phyloP scores from a whole-genome alignment of 2,888 invertebrate genomes.

The Lacanobia oleracea region DNA sequence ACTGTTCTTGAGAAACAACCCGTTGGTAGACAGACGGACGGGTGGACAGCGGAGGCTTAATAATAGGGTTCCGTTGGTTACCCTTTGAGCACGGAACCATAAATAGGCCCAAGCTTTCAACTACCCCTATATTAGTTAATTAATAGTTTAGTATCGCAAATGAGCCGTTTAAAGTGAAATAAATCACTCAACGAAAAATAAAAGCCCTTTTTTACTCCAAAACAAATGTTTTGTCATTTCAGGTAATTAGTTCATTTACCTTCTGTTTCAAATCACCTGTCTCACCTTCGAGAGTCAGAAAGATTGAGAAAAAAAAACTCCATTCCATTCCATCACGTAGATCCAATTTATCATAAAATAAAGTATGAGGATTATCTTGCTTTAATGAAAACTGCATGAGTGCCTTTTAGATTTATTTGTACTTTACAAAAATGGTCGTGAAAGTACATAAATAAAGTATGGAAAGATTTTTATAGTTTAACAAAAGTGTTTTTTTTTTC shows the following conservation, averaged over 20 bases:
- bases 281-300: conserved; percentile 21
- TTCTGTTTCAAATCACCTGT: conserved; percentile 12
- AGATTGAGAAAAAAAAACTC: neutral
- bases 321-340: conserved; percentile 7
- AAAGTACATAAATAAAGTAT: neutral
- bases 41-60: no score
- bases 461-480: neutral
- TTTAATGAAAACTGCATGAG: conserved; percentile 12
- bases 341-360: conserved; percentile 28
- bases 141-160: conserved; percentile 7
- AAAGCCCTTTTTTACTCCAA: neutral
- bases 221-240: conserved; percentile 32
- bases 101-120: no score
- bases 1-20: no score
- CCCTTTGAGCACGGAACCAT: no score
- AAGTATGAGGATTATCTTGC: neutral
- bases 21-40: no score
- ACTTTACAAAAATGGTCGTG: conserved; percentile 1
- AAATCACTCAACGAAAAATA: conserved; percentile 8
- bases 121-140: neutral
- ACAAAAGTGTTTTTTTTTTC: neutral
- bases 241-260: conserved; percentile 25
- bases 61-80: no score
- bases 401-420: conserved; percentile 7
- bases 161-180: neutral